Percentiles rank a stretch among this genome's conserved stretches.
Conservation (phyloP, 2,797 vertebrate genomes). For the Crypturellus tataupa region DNA sequence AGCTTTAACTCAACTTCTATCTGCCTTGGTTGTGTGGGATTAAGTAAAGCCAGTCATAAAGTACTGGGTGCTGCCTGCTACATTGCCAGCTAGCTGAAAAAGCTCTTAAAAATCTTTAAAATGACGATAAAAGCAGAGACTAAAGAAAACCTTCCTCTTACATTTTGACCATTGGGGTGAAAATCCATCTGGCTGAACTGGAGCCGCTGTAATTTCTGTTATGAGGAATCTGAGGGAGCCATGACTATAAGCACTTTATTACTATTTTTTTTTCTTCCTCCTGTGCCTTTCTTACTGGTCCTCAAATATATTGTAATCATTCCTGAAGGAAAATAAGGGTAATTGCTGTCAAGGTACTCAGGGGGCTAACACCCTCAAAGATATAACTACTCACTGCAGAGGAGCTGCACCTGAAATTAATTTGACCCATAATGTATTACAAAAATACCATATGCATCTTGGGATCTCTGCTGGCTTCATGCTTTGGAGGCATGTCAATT, state of each 20-base stretch:
- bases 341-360: slow-evolving; percentile 71
- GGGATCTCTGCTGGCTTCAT: slow-evolving; percentile 33
- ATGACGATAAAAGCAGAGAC: neutral
- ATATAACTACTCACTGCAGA: slow-evolving; percentile 47
- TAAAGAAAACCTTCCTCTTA: neutral
- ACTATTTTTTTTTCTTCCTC: too few relatives aligned
- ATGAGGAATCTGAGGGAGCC: slow-evolving; percentile 38
- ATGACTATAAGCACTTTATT: slow-evolving; percentile 33
- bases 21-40: neutral
- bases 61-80: neutral
- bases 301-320: slow-evolving; percentile 65
- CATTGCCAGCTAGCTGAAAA: neutral
- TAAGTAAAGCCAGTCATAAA: neutral
- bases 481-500: slow-evolving; percentile 54
- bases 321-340: slow-evolving; percentile 72
- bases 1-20: neutral
- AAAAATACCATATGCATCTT: slow-evolving; percentile 33
- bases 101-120: slow-evolving; percentile 16
- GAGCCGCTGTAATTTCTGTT: slow-evolving; percentile 46
- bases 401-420: slow-evolving; percentile 65
- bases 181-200: slow-evolving; percentile 27
- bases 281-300: slow-evolving; percentile 28
- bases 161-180: slow-evolving; percentile 28
- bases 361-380: slow-evolving; percentile 58
- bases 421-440: slow-evolving; percentile 67